phyloP scores from a whole-genome alignment of 2,113 vertebrate species.

The Silurus meridionalis region DNA sequence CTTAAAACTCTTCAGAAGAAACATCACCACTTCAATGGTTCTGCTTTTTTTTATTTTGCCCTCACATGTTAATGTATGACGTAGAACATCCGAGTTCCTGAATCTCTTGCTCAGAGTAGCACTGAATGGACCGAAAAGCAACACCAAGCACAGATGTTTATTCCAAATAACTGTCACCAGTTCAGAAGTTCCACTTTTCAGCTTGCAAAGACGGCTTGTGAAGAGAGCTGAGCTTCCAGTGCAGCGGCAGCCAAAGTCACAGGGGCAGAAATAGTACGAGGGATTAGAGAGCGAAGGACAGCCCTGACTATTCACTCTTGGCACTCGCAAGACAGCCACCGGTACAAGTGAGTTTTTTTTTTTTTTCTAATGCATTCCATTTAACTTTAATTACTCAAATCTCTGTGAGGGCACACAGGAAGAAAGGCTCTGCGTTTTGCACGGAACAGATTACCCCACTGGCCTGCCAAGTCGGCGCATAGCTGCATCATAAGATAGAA shows the following conservation, averaged over 20 bases:
- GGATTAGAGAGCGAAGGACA: constrained; percentile 80
- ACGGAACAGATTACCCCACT: constrained; percentile 83
- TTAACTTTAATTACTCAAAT: constrained; percentile 88
- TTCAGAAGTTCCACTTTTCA: constrained; percentile 51
- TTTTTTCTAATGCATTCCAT: constrained; percentile 77
- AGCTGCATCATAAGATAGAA: constrained; percentile 83
- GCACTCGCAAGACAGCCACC: constrained; percentile 76
- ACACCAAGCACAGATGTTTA: constrained; percentile 52
- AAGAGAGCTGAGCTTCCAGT: constrained; percentile 69
- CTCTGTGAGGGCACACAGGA: constrained; percentile 82
- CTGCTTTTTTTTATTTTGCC: not conserved
- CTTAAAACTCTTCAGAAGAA: not conserved
- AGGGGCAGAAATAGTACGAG: constrained; percentile 77
- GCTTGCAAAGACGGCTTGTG: constrained; percentile 44
- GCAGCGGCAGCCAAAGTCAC: constrained; percentile 78
- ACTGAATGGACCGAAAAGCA: constrained; percentile 17
- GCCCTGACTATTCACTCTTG: constrained; percentile 76
- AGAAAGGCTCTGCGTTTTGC: constrained; percentile 82
- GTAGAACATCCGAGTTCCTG: not conserved
- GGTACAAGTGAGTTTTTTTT: constrained; percentile 76
- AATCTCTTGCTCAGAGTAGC: not conserved
- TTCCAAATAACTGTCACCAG: constrained; percentile 46
- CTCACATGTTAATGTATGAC: not conserved
- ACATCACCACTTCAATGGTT: not conserved
- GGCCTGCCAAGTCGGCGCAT: constrained; percentile 82